These are phyloP conservation scores for Acanthurus tractus DNA, from an alignment of 2,797 vertebrate genomes.

Conservation along the genomic window DNA sequence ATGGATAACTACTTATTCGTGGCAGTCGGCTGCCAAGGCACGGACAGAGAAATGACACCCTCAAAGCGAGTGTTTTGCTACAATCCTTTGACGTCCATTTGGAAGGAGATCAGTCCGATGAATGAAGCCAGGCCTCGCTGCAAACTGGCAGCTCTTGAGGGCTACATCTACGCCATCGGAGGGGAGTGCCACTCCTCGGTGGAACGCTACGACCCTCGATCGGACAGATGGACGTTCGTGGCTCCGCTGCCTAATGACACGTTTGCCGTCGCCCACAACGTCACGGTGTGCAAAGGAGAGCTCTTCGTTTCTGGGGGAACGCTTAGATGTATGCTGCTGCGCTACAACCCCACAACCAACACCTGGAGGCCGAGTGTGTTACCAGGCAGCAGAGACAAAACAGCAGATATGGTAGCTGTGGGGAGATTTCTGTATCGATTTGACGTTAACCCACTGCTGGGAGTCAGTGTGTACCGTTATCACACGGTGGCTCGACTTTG, in stretches of 20 bases:
- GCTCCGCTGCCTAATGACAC: constrained; percentile 91
- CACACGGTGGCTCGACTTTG: constrained; percentile 88
- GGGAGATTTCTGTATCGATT: constrained; percentile 93
- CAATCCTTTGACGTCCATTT: constrained; percentile 91
- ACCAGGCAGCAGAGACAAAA: constrained; percentile 84
- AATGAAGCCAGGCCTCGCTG: constrained; percentile 93
- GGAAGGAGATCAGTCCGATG: constrained; percentile 92
- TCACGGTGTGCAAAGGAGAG: constrained; percentile 87
- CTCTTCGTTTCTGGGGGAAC: constrained; percentile 94
- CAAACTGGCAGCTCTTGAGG: constrained; percentile 91
- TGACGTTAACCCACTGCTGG: constrained; percentile 86
- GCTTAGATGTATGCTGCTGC: constrained; percentile 88
- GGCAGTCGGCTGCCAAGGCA: constrained; percentile 88
- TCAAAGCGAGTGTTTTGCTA: constrained; percentile 94
- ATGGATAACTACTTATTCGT: constrained; percentile 98
- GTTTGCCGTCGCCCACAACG: constrained; percentile 93
- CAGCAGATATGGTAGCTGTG: constrained; percentile 87
- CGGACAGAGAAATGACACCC: constrained; percentile 75
- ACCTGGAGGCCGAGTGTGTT: constrained; percentile 86
- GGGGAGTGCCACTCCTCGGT: constrained; percentile 94
- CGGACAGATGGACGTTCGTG: constrained; percentile 90
- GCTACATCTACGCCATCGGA: constrained; percentile 93
- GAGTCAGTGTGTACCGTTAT: constrained; percentile 90
- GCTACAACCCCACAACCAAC: constrained; percentile 85
- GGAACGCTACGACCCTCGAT: constrained; percentile 92